Conservation (phyloP, 2,888 invertebrate genomes). For the Stenichneumon culpator region DNA sequence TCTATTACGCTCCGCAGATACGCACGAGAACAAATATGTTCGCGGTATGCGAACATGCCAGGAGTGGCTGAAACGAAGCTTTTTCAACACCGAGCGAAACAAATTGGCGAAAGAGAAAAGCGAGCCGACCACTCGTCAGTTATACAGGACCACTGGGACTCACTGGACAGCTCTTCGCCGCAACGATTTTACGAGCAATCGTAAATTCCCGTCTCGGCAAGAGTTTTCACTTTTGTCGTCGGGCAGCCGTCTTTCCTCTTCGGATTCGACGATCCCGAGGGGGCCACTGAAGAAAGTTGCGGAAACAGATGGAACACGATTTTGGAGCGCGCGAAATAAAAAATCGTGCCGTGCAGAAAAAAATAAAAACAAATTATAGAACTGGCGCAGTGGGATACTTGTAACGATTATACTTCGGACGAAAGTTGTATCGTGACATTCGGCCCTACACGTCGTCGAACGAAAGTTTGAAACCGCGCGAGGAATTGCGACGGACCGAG, state of each 20-base stretch:
- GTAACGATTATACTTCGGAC: not conserved
- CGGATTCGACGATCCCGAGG: not conserved
- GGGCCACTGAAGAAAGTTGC: conserved; percentile 23
- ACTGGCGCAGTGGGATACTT: not conserved
- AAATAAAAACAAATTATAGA: not conserved
- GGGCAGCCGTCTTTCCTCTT: not conserved
- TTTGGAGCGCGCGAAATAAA: not conserved
- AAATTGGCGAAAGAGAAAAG: not conserved
- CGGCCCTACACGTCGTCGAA: not conserved
- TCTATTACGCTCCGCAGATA: conserved; percentile 4
- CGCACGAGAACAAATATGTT: not conserved
- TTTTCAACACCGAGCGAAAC: conserved; percentile 3
- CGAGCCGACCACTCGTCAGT: not conserved
- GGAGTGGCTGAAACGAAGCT: not conserved
- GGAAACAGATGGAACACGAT: not conserved
- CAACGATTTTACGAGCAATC: conserved; percentile 34
- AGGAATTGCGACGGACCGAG: not conserved
- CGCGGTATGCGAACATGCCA: not conserved
- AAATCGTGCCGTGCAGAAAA: not conserved
- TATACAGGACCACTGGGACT: conserved; percentile 22
- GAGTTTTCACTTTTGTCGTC: conserved; percentile 35
- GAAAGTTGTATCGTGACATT: not conserved
- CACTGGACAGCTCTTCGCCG: not conserved
- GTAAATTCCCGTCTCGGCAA: conserved; percentile 19
- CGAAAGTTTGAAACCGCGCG: conserved; percentile 6